Evolutionary conservation across 2,797 vertebrate genomes (phyloP).

Genomic region (Cichlasoma orientale): DNA sequence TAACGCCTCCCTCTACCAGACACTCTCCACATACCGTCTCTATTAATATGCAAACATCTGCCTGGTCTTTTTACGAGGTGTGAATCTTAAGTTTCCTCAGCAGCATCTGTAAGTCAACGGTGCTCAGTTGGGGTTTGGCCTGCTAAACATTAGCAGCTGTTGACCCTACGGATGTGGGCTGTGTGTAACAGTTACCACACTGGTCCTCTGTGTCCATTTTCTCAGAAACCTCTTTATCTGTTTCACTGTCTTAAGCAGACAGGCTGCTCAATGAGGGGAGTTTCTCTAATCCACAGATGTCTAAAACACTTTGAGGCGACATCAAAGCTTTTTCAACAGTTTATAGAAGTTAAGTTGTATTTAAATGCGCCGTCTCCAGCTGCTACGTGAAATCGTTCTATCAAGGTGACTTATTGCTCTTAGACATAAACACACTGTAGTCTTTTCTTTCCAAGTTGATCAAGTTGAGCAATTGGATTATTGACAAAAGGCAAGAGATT

Average conservation of each 20-base stretch:
- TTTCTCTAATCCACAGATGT: constrained; percentile 43
- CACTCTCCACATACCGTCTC: constrained; percentile 52
- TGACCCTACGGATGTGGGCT: constrained; percentile 65
- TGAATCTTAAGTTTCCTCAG: constrained; percentile 64
- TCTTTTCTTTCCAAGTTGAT: constrained; percentile 29
- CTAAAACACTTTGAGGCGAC: constrained; percentile 30
- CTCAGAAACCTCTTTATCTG: constrained; percentile 60
- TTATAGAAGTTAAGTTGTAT: constrained; percentile 29
- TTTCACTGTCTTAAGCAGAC: constrained; percentile 41
- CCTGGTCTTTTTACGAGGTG: constrained; percentile 64
- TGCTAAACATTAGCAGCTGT: constrained; percentile 74
- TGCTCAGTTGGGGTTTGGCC: constrained; percentile 62
- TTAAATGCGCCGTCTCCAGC: constrained; percentile 6
- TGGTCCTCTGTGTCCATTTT: constrained; percentile 61
- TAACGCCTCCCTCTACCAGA: constrained; percentile 55
- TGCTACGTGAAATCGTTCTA: not conserved
- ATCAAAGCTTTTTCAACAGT: constrained; percentile 30
- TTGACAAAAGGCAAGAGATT: constrained; percentile 46
- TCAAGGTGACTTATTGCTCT: constrained; percentile 37
- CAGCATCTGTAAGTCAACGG: constrained; percentile 70
- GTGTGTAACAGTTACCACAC: constrained; percentile 57
- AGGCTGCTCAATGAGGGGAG: constrained; percentile 25
- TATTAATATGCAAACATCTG: constrained; percentile 83
- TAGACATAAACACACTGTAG: constrained; percentile 22
- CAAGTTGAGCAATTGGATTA: constrained; percentile 31